Percentiles rank a stretch among this genome's conserved stretches.
phyloP scores from a whole-genome alignment of 2,113 vertebrate genomes.

The Gymnarchus niloticus region DNA sequence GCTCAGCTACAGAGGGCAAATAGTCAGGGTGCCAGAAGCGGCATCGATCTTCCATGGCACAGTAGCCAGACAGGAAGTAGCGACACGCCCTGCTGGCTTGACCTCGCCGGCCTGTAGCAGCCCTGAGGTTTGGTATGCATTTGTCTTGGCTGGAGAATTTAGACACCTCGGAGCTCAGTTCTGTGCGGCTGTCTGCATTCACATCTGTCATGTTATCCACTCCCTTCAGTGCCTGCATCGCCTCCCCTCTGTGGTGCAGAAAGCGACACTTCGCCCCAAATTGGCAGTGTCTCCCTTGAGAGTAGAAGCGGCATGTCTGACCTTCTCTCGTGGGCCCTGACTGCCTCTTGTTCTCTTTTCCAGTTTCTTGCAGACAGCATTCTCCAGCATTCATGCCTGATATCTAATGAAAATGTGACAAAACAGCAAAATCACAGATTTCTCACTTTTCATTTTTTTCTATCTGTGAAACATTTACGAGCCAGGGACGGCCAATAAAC shows the following conservation, averaged over 20 bases:
- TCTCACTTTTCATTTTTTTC: background rate
- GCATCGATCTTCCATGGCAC: slow-evolving; percentile 66
- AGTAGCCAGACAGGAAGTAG: slow-evolving; percentile 69
- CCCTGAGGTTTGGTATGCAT: slow-evolving; percentile 13
- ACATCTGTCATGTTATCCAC: slow-evolving; percentile 23
- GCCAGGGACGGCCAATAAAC: background rate
- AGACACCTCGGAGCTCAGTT: background rate
- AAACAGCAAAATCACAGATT: slow-evolving; percentile 55
- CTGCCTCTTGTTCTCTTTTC: slow-evolving; percentile 22
- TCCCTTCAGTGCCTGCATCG: slow-evolving; percentile 12
- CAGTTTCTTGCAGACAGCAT: slow-evolving; percentile 12
- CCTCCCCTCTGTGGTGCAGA: slow-evolving; percentile 51
- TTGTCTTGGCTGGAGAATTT: slow-evolving; percentile 10
- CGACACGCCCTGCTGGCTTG: slow-evolving; percentile 52
- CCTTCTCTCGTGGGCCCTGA: slow-evolving; percentile 24
- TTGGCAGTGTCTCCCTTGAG: slow-evolving; percentile 61
- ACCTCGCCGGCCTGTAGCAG: slow-evolving; percentile 14
- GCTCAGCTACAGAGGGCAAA: slow-evolving; percentile 35
- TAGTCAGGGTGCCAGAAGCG: slow-evolving; percentile 66
- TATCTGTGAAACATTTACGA: background rate
- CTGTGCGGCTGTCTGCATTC: background rate
- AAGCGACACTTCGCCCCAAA: slow-evolving; percentile 65
- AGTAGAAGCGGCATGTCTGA: slow-evolving; percentile 62
- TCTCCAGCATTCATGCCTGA: slow-evolving; percentile 8
- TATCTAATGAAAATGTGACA: slow-evolving; percentile 37